Conservation (phyloP, 2,888 invertebrate species). For the Fragum sueziense region DNA sequence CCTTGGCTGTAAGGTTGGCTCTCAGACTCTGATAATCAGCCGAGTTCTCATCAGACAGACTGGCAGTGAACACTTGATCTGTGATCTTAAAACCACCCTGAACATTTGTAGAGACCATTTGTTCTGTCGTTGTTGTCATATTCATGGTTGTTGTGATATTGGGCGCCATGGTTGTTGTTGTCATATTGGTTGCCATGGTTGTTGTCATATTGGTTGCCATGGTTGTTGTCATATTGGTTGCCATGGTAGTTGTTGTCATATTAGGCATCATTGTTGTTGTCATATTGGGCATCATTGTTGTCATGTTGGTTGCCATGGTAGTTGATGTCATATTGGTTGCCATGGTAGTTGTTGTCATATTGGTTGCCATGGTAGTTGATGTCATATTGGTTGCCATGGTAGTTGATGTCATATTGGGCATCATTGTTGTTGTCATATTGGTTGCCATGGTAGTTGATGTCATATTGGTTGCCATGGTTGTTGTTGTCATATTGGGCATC, state of each 20-base stretch:
- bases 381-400: not conserved
- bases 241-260: not conserved
- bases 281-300: not conserved
- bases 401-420: not conserved
- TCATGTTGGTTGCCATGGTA: not conserved
- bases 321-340: constrained; percentile 1
- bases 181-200: not conserved
- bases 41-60: constrained; percentile 32
- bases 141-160: not conserved
- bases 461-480: not conserved
- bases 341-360: not conserved
- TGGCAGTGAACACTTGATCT: constrained; percentile 26
- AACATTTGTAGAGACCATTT: constrained; percentile 14
- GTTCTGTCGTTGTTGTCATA: not conserved
- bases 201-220: not conserved
- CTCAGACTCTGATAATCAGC: constrained; percentile 31
- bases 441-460: not conserved
- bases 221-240: not conserved
- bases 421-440: not conserved
- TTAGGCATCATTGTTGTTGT: not conserved
- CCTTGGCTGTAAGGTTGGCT: not conserved
- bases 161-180: constrained; percentile 2
- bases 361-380: constrained; percentile 26
- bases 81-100: constrained; percentile 48
- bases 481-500: not conserved